Percentiles rank a stretch among this genome's conserved stretches.
These are phyloP conservation scores for Olivierus martensii DNA, from an alignment of 1,140 invertebrate genomes.

Conservation along the genomic window DNA sequence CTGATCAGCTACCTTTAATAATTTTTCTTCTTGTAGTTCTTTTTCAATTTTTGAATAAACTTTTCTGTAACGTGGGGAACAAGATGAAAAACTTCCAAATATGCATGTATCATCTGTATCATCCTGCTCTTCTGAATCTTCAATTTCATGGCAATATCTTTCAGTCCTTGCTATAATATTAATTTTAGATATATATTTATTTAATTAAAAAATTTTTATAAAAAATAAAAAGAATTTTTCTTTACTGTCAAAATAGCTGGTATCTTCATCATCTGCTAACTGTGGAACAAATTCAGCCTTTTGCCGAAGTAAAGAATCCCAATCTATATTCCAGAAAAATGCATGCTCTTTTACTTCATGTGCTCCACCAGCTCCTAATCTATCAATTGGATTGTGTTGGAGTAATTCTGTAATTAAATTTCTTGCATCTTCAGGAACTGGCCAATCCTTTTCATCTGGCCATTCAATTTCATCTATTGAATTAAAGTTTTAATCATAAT, in stretches of 20 bases:
- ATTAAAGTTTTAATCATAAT: too few species aligned
- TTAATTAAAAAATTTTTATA: too few species aligned
- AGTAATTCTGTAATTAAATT: conserved; percentile 81
- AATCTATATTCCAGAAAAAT: conserved; percentile 87
- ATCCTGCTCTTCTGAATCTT: conserved; percentile 63
- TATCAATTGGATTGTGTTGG: conserved; percentile 81
- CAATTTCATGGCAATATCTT: conserved; percentile 72
- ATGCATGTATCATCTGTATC: conserved; percentile 53
- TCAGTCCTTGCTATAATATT: conserved; percentile 60
- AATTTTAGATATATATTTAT: too few species aligned
- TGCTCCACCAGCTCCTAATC: conserved; percentile 84
- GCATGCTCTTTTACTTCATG: conserved; percentile 93
- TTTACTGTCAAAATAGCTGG: conserved; percentile 95
- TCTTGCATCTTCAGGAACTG: conserved; percentile 74
- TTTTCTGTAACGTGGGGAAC: conserved; percentile 67
- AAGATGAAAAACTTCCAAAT: conserved; percentile 74
- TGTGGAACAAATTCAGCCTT: conserved; percentile 99
- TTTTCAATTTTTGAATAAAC: conserved; percentile 34
- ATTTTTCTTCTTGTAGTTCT: conserved; percentile 24
- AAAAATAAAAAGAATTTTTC: too few species aligned
- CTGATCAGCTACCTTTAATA: conserved; percentile 6
- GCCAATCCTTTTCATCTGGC: conserved; percentile 85
- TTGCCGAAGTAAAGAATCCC: conserved; percentile 86
- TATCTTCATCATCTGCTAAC: conserved; percentile 93
- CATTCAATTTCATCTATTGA: conserved; percentile 79